These are phyloP conservation scores for Typhlichthys eigenmanni DNA, from an alignment of 2,797 vertebrate species.

Conservation along the genomic window DNA sequence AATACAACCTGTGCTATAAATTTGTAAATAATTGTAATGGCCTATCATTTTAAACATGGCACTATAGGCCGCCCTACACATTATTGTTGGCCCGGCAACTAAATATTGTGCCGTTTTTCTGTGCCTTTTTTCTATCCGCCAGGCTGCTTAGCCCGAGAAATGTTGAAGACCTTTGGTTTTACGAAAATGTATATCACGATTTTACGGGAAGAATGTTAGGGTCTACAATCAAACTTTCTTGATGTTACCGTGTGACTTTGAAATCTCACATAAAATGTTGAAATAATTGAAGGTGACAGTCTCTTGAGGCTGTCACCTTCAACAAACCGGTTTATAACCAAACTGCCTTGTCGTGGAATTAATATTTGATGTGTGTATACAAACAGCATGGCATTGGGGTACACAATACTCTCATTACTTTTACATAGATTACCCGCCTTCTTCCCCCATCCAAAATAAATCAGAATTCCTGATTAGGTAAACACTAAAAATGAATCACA, in stretches of 20 bases:
- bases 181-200: slow-evolving; percentile 2
- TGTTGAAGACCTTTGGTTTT: neutral
- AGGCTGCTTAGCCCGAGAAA: neutral
- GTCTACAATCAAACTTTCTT: slow-evolving; percentile 17
- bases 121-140: no score
- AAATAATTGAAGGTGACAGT: slow-evolving; percentile 50
- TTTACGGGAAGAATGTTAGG: neutral
- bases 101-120: no score
- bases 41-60: no score
- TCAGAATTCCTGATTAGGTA: slow-evolving; percentile 59
- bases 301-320: slow-evolving; percentile 8
- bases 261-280: slow-evolving; percentile 31
- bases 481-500: slow-evolving; percentile 59
- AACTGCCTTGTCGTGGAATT: slow-evolving; percentile 47
- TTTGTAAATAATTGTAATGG: no score
- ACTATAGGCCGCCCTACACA: no score
- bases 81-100: no score
- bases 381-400: slow-evolving; percentile 46
- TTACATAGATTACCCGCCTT: slow-evolving; percentile 48
- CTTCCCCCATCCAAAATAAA: slow-evolving; percentile 31
- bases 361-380: slow-evolving; percentile 58
- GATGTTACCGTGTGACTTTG: slow-evolving; percentile 19
- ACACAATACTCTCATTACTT: slow-evolving; percentile 40
- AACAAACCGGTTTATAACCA: slow-evolving; percentile 50
- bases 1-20: no score